Conservation (phyloP, 53 echinoderm and acorn worm genomes). For the Holothuria scabra region DNA sequence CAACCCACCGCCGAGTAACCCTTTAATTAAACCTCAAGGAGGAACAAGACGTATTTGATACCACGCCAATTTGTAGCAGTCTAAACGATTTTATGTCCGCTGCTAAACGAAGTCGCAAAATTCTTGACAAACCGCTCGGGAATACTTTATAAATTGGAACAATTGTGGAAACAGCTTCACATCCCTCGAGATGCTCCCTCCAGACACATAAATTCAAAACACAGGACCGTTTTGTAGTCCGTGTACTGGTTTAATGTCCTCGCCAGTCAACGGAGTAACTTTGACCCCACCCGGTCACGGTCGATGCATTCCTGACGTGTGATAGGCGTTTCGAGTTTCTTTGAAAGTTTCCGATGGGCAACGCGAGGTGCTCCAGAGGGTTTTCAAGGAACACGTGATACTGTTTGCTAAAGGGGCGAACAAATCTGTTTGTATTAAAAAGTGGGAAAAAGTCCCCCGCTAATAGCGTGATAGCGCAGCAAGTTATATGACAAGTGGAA, state of each 20-base stretch:
- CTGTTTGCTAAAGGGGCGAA: too few relatives aligned
- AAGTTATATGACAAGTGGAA: constrained; percentile 9
- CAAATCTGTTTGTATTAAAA: too few relatives aligned
- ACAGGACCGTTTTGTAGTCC: constrained; percentile 15
- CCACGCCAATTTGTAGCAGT: constrained; percentile 17
- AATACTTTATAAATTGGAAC: constrained; percentile 25
- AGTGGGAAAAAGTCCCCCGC: constrained; percentile 1
- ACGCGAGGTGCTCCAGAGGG: too few relatives aligned
- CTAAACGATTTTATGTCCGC: not conserved
- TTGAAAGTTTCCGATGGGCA: constrained; percentile 20
- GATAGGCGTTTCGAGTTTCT: constrained; percentile 29
- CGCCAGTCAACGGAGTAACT: not conserved
- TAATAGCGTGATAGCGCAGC: constrained; percentile 27
- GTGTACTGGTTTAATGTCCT: not conserved
- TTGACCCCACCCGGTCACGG: constrained; percentile 26
- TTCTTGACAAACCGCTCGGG: constrained; percentile 29
- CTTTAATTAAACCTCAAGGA: constrained; percentile 13
- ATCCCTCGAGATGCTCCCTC: constrained; percentile 13
- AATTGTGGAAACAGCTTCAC: constrained; percentile 20
- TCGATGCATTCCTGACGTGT: constrained; percentile 5
- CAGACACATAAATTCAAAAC: constrained; percentile 7
- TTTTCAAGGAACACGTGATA: too few relatives aligned
- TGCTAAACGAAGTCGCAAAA: not conserved
- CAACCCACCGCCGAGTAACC: not conserved
- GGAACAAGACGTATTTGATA: not conserved